Evolutionary conservation across 2,113 vertebrate species (phyloP).

Genomic region (Mustela lutreola): DNA sequence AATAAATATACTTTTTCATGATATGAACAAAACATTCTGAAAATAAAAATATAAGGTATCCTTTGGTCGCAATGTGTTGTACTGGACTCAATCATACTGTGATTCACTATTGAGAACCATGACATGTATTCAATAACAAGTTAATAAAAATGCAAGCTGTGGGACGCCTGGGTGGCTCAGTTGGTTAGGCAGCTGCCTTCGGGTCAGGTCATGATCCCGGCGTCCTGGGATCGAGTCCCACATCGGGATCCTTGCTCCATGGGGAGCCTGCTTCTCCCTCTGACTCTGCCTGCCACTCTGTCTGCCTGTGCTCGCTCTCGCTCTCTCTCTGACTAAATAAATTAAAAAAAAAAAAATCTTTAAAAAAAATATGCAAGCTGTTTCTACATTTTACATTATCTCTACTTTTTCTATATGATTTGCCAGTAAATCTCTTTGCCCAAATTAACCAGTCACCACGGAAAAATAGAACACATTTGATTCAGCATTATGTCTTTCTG

Average conservation of each 20-base stretch:
- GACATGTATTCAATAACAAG: slow-evolving; percentile 33
- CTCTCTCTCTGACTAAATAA: too few relatives aligned
- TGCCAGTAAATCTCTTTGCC: slow-evolving; percentile 4
- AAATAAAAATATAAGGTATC: slow-evolving; percentile 54
- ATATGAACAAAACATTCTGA: slow-evolving; percentile 49
- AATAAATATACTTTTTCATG: slow-evolving; percentile 29
- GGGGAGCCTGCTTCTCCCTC: too few relatives aligned
- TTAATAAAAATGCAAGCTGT: slow-evolving; percentile 39
- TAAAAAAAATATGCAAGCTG: neutral
- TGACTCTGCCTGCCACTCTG: too few relatives aligned
- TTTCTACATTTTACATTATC: slow-evolving; percentile 25
- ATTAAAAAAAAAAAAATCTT: too few relatives aligned
- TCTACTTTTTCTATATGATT: slow-evolving; percentile 45
- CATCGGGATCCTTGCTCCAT: too few relatives aligned
- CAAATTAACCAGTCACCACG: slow-evolving; percentile 44
- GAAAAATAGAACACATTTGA: slow-evolving; percentile 54
- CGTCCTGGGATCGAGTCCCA: too few relatives aligned
- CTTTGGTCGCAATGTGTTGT: neutral
- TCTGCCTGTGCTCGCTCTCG: too few relatives aligned
- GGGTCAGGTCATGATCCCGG: too few relatives aligned
- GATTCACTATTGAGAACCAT: slow-evolving; percentile 37
- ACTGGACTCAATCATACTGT: neutral
- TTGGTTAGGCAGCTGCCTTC: too few relatives aligned
- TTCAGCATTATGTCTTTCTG: slow-evolving; percentile 8
- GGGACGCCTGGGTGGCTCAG: too few relatives aligned